A percentile compares a stretch with the other conserved stretches of the same genome.
Evolutionary conservation across 2,113 vertebrate species (phyloP).

Genomic region (Rhinolophus ferrumequinum): DNA sequence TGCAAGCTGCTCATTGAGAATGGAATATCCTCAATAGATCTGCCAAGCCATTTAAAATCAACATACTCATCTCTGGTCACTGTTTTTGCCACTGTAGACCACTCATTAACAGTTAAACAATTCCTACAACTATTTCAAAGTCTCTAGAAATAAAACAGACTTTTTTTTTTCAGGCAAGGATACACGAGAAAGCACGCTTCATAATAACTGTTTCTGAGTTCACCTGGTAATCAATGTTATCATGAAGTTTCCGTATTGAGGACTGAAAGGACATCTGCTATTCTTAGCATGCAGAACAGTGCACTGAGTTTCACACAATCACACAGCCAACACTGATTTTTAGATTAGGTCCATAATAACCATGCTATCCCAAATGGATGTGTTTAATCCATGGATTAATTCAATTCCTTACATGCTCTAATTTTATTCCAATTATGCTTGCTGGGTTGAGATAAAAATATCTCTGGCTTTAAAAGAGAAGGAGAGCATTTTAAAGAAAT

Average conservation of each 20-base stretch:
- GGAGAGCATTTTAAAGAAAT: slow-evolving; percentile 47
- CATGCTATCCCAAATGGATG: slow-evolving; percentile 24
- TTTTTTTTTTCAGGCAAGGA: slow-evolving; percentile 15
- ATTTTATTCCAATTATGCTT: slow-evolving; percentile 56
- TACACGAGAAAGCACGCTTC: not conserved
- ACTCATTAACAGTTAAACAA: slow-evolving; percentile 57
- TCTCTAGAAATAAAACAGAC: slow-evolving; percentile 55
- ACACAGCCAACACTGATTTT: slow-evolving; percentile 60
- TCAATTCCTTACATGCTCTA: slow-evolving; percentile 43
- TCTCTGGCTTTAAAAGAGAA: slow-evolving; percentile 45
- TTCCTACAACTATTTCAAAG: slow-evolving; percentile 32
- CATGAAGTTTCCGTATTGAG: slow-evolving; percentile 34
- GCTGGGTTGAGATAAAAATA: slow-evolving; percentile 68
- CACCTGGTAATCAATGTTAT: slow-evolving; percentile 29
- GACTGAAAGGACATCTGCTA: not conserved
- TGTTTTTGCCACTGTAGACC: not conserved
- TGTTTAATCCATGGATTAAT: slow-evolving; percentile 62
- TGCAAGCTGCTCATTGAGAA: slow-evolving; percentile 59
- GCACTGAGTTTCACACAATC: slow-evolving; percentile 35
- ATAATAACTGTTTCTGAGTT: not conserved
- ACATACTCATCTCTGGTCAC: not conserved
- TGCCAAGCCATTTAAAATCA: slow-evolving; percentile 62
- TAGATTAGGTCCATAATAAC: slow-evolving; percentile 60
- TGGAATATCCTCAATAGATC: not conserved
- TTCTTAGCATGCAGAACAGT: not conserved